Base-by-base conservation (phyloP, 2,113 vertebrate genomes). In the Oplegnathus fasciatus region DNA sequence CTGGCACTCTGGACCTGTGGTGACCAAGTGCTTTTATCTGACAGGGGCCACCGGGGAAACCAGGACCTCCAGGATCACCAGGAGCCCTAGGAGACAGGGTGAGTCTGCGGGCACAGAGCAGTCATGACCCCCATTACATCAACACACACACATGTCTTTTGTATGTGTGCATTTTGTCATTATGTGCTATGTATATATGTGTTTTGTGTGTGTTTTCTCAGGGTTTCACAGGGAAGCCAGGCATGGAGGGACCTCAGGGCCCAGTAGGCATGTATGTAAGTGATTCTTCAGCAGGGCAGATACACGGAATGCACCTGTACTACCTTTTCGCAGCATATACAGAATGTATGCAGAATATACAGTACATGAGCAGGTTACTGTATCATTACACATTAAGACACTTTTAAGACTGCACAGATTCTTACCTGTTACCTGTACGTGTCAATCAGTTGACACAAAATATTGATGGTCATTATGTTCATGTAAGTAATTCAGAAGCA, bases 181-280 rank as follows among this genome's bases (percentile, higher is more conserved):
- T 46, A 20, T 54, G 15, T 68, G 34, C 60, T 42, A 22, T 80
- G 11, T 61, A 26, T 34, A 32, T 62, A 5, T 66, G 46, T 86
- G 34, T 70, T 69, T n/a, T 83, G 15, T 80, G 46, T 69, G 42
- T 86, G 32, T 82, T n/a, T 90, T 60, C 71, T 83, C 88, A 98
- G 97, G 97, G 97, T 37, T 94, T 97, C 72, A 94, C 94, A 66
- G 97, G 97, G 67, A 97, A 97, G 77, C 88, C 94, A 0, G 97
- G 97, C 68, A 22, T 34, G 2, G 96, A 96, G 60, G 97, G 97
- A 84, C 95, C 93, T 0, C 97, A 98, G 88, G 97, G 97, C 86
- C 92, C 93, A 71, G 96, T 98, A 72, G 97, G 97, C 94, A 94
- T 95, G 95, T 95, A 96, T 88, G 97, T 98, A 95, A 98, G 97